Percentiles rank a stretch among this genome's conserved stretches.
Evolutionary conservation across 2,113 vertebrate species (phyloP).

Genomic region (Megalops atlanticus): DNA sequence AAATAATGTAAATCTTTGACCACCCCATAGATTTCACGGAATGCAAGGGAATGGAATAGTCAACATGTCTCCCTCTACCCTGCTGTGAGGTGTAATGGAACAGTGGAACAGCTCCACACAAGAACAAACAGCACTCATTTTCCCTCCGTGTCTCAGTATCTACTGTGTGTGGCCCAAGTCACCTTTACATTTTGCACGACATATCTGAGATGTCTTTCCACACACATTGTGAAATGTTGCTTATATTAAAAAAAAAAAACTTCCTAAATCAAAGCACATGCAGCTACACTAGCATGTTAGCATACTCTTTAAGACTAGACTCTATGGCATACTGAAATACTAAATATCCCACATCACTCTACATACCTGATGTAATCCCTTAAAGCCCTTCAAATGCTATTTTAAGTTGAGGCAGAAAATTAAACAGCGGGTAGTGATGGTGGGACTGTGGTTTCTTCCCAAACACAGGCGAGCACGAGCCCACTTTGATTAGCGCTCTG

Average conservation of each 20-base stretch:
- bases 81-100: neutral
- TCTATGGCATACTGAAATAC: too few species aligned
- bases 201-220: too few species aligned
- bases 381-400: slow-evolving; percentile 24
- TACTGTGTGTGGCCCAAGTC: neutral
- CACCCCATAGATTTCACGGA: neutral
- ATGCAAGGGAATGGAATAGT: neutral
- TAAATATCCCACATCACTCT: neutral
- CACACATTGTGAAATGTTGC: too few species aligned
- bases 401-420: slow-evolving; percentile 36
- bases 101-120: neutral
- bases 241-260: too few species aligned
- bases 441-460: neutral
- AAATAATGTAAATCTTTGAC: neutral
- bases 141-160: neutral
- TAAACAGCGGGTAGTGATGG: slow-evolving; percentile 31
- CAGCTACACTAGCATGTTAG: too few species aligned
- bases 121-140: neutral
- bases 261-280: too few species aligned
- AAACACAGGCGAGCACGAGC: slow-evolving; percentile 52
- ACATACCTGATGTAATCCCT: neutral
- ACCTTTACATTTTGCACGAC: neutral
- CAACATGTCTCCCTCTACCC: neutral
- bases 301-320: too few species aligned
- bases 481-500: slow-evolving; percentile 56